A percentile compares a stretch with the other conserved stretches of the same genome.
These are phyloP conservation scores for Xanthostigma xanthostigma DNA, from an alignment of 2,888 invertebrate species.

Conservation along the genomic window DNA sequence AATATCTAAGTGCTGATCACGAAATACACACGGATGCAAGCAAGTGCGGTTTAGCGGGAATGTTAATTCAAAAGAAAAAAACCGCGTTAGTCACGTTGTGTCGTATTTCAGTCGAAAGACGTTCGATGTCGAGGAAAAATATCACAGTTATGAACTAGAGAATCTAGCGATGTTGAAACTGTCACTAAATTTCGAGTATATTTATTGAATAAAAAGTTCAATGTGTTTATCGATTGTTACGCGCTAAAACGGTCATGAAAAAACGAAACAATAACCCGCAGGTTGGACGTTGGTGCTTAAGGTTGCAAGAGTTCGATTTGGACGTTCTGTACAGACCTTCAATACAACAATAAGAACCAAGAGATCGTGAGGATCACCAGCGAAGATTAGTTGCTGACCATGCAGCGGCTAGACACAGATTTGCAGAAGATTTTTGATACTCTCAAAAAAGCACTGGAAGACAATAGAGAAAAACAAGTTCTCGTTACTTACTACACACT, in stretches of 20 bases:
- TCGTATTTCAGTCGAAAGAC: conserved; percentile 10
- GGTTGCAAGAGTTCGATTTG: conserved; percentile 7
- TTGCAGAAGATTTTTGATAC: background rate
- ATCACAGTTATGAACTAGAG: too few relatives aligned
- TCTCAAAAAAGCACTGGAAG: background rate
- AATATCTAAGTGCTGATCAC: too few relatives aligned
- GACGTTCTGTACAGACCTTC: background rate
- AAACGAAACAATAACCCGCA: conserved; percentile 5
- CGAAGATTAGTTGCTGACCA: background rate
- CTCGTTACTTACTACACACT: too few relatives aligned
- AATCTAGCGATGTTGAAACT: conserved; percentile 14
- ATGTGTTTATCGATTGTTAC: conserved; percentile 14
- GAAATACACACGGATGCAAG: too few relatives aligned
- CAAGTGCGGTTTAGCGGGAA: conserved; percentile 2
- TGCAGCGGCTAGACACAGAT: background rate
- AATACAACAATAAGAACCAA: background rate
- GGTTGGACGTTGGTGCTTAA: conserved; percentile 8
- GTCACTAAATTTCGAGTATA: conserved; percentile 13
- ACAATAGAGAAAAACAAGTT: background rate
- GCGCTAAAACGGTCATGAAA: conserved; percentile 6
- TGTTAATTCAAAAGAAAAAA: background rate
- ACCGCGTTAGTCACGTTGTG: conserved; percentile 2
- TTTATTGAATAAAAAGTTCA: conserved; percentile 10
- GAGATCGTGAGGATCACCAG: background rate
- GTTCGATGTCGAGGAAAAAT: conserved; percentile 11